These are phyloP conservation scores for Manis pentadactyla DNA, from an alignment of 2,797 vertebrate species.

Conservation along the genomic window DNA sequence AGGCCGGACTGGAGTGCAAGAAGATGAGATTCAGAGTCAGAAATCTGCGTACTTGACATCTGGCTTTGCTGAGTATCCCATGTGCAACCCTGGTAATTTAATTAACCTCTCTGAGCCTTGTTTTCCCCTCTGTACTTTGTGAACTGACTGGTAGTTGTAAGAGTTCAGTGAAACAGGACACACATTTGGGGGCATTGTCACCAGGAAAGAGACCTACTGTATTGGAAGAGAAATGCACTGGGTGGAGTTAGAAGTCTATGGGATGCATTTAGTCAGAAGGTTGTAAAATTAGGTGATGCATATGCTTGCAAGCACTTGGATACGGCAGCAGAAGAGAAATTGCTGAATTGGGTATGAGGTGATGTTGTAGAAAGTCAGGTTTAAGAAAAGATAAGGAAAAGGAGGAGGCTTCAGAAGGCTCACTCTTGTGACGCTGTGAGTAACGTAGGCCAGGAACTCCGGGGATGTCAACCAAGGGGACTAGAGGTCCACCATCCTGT, in stretches of 20 bases:
- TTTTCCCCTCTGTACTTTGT: neutral
- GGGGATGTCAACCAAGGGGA: neutral
- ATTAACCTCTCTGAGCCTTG: neutral
- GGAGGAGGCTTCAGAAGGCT: neutral
- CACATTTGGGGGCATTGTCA: neutral
- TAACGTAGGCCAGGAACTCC: neutral
- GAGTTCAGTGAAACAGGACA: neutral
- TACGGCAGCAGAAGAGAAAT: neutral
- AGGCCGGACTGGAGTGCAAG: no score
- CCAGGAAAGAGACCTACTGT: neutral
- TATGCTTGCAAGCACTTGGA: neutral
- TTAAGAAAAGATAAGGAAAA: neutral
- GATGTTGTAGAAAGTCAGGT: neutral
- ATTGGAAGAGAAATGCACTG: neutral
- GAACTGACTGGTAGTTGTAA: neutral
- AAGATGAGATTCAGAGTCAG: neutral
- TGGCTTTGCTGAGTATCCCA: fast-evolving
- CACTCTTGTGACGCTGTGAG: neutral
- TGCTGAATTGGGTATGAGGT: neutral
- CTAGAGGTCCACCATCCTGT: neutral
- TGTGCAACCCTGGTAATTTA: neutral
- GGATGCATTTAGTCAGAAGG: neutral
- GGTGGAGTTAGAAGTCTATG: neutral
- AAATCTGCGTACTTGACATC: neutral
- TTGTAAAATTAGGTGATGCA: neutral